Percentiles rank a stretch among this genome's conserved stretches.
phyloP scores from a whole-genome alignment of 2,888 invertebrate species.

The Calephelis perditalis region DNA sequence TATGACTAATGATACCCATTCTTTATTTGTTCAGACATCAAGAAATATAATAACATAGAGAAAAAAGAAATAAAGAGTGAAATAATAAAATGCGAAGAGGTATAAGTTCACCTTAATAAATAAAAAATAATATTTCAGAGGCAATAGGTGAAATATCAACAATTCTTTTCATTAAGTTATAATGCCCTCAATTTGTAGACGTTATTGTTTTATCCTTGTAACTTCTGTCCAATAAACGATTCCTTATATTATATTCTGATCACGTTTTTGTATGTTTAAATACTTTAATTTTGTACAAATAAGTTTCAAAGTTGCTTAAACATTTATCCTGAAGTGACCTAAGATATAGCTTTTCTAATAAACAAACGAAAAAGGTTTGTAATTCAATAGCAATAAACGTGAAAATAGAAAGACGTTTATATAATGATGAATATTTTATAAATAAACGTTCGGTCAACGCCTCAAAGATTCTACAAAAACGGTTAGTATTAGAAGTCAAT shows the following conservation, averaged over 20 bases:
- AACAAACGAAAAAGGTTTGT: neutral
- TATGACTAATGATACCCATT: no score
- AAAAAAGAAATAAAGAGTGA: no score
- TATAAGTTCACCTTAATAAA: no score
- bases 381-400: neutral
- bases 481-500: neutral
- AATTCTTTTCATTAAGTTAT: no score
- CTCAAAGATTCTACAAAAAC: neutral
- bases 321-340: neutral
- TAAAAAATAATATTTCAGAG: no score
- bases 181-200: neutral
- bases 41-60: no score
- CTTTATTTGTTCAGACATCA: no score
- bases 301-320: neutral
- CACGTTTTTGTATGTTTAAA: neutral
- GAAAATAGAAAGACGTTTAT: neutral
- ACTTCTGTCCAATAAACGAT: neutral
- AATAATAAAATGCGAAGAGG: no score
- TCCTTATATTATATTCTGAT: neutral
- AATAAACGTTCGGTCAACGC: constrained; percentile 7
- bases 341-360: neutral
- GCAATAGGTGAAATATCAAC: no score
- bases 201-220: neutral
- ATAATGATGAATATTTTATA: constrained; percentile 1
- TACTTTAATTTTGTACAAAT: neutral